These are phyloP conservation scores for Drosophila robusta DNA, from an alignment of 2,888 invertebrate genomes.

Conservation along the genomic window DNA sequence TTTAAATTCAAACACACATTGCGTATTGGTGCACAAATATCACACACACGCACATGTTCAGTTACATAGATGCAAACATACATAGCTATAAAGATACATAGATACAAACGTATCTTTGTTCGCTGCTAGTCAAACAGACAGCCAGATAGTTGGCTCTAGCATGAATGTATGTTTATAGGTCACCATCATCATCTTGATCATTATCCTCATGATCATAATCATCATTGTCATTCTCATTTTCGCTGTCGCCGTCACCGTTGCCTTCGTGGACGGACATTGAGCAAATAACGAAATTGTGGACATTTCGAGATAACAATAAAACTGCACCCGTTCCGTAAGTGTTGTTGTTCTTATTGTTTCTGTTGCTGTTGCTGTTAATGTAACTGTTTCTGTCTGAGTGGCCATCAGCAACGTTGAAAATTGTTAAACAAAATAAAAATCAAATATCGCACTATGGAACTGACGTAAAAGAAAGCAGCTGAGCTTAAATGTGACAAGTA, in stretches of 20 bases:
- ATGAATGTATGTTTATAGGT: slow-evolving; percentile 25
- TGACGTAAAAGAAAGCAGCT: neutral
- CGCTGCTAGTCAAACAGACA: slow-evolving; percentile 27
- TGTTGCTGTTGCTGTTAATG: slow-evolving; percentile 31
- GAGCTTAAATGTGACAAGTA: neutral
- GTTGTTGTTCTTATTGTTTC: slow-evolving; percentile 8
- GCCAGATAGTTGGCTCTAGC: slow-evolving; percentile 10
- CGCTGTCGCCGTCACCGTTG: slow-evolving; percentile 14
- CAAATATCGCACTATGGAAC: slow-evolving; percentile 46
- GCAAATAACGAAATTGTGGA: slow-evolving; percentile 75
- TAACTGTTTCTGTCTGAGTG: slow-evolving; percentile 42
- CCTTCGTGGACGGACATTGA: slow-evolving; percentile 59
- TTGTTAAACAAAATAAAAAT: slow-evolving; percentile 58
- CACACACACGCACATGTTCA: neutral
- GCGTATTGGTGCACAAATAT: slow-evolving; percentile 33
- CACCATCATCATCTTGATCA: slow-evolving; percentile 25
- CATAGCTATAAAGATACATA: slow-evolving; percentile 1
- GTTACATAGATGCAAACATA: slow-evolving; percentile 22
- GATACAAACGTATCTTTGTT: slow-evolving; percentile 40
- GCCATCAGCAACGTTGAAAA: slow-evolving; percentile 44
- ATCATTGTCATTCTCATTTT: slow-evolving; percentile 24
- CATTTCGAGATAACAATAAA: slow-evolving; percentile 77
- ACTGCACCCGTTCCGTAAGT: slow-evolving; percentile 44
- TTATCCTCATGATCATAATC: slow-evolving; percentile 18
- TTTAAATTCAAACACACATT: slow-evolving; percentile 58